A percentile compares a stretch with the other conserved stretches of the same genome.
phyloP scores from a whole-genome alignment of 1,140 invertebrate species.

The Eurosta solidaginis region DNA sequence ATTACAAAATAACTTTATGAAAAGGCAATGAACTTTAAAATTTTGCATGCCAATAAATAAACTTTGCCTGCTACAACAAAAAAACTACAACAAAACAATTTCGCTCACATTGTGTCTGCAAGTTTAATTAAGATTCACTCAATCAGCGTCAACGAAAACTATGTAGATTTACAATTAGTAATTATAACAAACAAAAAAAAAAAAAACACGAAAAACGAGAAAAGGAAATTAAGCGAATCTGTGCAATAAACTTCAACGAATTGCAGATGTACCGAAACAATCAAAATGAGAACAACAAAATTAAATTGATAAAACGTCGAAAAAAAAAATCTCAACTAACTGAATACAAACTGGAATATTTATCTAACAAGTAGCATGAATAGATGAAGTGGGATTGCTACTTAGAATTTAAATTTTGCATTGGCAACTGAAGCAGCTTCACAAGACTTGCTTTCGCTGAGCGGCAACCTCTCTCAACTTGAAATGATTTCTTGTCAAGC shows the following conservation, averaged over 20 bases:
- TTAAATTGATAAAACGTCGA: background rate
- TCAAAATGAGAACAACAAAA: background rate
- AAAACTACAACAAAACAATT: no score
- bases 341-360: background rate
- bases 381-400: background rate
- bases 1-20: no score
- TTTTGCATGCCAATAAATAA: no score
- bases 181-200: background rate
- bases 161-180: background rate
- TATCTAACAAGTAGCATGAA: background rate
- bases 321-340: background rate
- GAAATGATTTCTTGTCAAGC: background rate
- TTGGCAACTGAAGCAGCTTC: background rate
- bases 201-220: background rate
- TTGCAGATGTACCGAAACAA: background rate
- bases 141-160: background rate
- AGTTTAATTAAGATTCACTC: constrained; percentile 13
- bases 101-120: background rate
- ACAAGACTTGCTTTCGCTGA: background rate
- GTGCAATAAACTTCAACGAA: background rate
- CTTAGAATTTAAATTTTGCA: background rate
- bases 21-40: background rate
- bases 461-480: background rate
- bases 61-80: background rate
- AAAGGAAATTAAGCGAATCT: background rate